Evolutionary conservation across 1,140 invertebrate species (phyloP).

Genomic region (Stenopsyche tienmushanensis): DNA sequence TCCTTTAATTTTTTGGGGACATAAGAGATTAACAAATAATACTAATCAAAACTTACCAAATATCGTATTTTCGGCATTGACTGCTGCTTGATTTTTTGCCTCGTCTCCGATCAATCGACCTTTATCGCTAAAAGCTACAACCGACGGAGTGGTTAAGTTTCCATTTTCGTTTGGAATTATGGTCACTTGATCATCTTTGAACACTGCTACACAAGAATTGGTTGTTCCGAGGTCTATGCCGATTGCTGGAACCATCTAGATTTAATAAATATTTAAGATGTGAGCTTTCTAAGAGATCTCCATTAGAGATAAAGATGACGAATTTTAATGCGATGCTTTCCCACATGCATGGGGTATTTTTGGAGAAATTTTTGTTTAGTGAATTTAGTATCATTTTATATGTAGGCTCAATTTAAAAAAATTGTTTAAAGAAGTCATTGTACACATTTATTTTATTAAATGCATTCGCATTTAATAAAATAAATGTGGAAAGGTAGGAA

Average conservation of each 20-base stretch:
- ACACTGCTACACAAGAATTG: conserved; percentile 81
- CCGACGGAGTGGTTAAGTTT: conserved; percentile 87
- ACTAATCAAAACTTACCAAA: conserved; percentile 46
- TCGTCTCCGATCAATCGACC: conserved; percentile 75
- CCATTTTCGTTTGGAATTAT: conserved; percentile 95
- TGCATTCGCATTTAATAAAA: no score
- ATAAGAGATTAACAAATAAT: no score
- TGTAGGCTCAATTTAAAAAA: no score
- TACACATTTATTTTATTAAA: no score
- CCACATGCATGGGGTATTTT: no score
- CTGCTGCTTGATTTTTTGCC: conserved; percentile 71
- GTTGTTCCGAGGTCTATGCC: conserved; percentile 80
- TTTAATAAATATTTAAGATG: neutral
- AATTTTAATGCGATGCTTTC: no score
- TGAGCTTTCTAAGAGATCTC: neutral
- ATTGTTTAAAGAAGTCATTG: no score
- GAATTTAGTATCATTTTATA: no score
- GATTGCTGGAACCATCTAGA: no score
- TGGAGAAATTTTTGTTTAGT: no score
- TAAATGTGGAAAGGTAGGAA: no score
- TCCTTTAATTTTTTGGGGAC: no score
- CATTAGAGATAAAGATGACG: neutral
- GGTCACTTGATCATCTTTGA: conserved; percentile 84
- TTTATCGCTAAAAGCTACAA: conserved; percentile 84
- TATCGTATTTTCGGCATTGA: conserved; percentile 56